These are phyloP conservation scores for Actinernus sp. DNA, from an alignment of 92 coral and sea anemone species.

Conservation along the genomic window DNA sequence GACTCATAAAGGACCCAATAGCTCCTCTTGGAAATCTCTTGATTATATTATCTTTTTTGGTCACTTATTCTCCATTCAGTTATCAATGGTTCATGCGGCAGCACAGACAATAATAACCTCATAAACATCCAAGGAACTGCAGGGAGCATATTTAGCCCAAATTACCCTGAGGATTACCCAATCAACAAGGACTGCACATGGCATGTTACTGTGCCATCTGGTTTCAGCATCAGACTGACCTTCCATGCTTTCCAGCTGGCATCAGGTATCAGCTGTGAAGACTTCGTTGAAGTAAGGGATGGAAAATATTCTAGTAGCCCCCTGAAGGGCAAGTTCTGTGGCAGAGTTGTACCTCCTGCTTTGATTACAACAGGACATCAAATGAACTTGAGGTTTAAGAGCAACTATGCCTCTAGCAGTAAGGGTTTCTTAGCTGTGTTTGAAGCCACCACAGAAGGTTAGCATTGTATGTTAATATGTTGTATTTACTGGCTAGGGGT, in stretches of 20 bases:
- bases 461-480: too few relatives aligned
- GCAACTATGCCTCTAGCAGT: conserved; percentile 18
- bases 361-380: not conserved
- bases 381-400: conserved; percentile 32
- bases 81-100: conserved; percentile 32
- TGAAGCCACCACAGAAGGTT: conserved; percentile 31
- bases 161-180: conserved; percentile 40
- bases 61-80: not conserved
- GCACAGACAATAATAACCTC: not conserved
- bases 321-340: conserved; percentile 18
- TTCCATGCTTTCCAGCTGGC: conserved; percentile 26
- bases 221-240: conserved; percentile 8
- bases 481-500: too few relatives aligned
- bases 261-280: conserved; percentile 17
- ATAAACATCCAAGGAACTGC: conserved; percentile 8
- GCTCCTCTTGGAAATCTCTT: too few relatives aligned
- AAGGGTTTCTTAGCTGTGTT: conserved; percentile 44
- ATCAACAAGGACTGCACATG: conserved; percentile 24
- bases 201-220: conserved; percentile 29
- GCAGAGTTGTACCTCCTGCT: conserved; percentile 3
- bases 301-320: conserved; percentile 5
- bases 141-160: conserved; percentile 32
- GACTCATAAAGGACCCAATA: too few relatives aligned
- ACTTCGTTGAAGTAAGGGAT: conserved; percentile 23
- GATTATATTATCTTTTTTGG: not conserved